These are phyloP conservation scores for Zelostemma sp. DNA, from an alignment of 1,140 invertebrate genomes.

Conservation along the genomic window DNA sequence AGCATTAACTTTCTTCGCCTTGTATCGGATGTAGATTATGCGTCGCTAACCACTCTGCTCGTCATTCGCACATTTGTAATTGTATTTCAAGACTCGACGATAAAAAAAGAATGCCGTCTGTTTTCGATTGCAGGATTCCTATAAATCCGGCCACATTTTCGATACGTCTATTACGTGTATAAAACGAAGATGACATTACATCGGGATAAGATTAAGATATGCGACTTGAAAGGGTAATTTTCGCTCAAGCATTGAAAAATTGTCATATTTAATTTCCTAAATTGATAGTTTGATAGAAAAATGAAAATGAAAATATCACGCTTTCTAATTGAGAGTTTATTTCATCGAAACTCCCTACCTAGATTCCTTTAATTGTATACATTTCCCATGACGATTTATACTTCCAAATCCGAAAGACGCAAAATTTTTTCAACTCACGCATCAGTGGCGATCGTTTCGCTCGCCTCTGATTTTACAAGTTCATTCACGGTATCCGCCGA, in stretches of 20 bases:
- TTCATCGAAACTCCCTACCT: not conserved
- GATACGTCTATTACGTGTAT: conserved; percentile 34
- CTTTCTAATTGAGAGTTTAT: not conserved
- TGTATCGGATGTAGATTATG: not conserved
- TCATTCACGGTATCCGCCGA: conserved; percentile 14
- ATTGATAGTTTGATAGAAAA: conserved; percentile 56
- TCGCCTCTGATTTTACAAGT: not conserved
- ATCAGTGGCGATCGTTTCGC: not conserved
- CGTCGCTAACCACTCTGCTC: too few relatives aligned
- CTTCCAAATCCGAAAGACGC: not conserved
- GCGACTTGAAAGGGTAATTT: conserved; percentile 31
- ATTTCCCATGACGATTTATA: not conserved
- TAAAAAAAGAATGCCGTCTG: too few relatives aligned
- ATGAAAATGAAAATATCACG: conserved; percentile 46
- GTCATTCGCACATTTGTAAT: conserved; percentile 23
- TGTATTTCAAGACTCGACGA: too few relatives aligned
- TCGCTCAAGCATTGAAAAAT: conserved; percentile 56
- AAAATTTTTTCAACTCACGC: not conserved
- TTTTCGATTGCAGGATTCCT: conserved; percentile 41
- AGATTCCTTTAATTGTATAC: not conserved
- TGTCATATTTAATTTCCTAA: conserved; percentile 58
- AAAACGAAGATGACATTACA: conserved; percentile 29
- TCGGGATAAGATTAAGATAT: conserved; percentile 8
- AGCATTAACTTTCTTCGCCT: conserved; percentile 36
- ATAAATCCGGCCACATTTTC: conserved; percentile 53